A percentile compares a stretch with the other conserved stretches of the same genome.
Conservation (phyloP, 2,797 vertebrate species). For the Cirrhinus molitorella region DNA sequence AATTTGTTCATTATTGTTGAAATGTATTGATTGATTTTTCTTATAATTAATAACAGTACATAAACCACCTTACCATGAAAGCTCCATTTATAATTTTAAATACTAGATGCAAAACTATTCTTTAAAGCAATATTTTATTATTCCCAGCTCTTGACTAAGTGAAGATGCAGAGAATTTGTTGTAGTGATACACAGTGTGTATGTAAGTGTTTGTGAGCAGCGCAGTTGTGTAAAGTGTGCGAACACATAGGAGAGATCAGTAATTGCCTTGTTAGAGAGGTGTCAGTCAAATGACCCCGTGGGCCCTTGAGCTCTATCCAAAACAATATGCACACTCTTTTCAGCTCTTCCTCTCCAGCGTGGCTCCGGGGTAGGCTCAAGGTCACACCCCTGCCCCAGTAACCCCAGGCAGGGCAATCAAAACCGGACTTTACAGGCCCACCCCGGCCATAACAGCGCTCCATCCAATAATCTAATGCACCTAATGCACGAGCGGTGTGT, state of each 20-base stretch:
- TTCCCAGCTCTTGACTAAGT: neutral
- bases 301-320: conserved; percentile 23
- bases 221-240: conserved; percentile 20
- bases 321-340: neutral
- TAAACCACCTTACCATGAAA: neutral
- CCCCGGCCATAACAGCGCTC: conserved; percentile 39
- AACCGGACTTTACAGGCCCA: conserved; percentile 56
- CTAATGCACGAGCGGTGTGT: conserved; percentile 28
- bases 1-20: too few relatives aligned
- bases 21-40: neutral
- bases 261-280: conserved; percentile 53
- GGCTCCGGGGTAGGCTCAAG: conserved; percentile 41
- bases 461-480: conserved; percentile 58
- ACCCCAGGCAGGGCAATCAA: conserved; percentile 48
- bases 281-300: conserved; percentile 43
- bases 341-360: conserved; percentile 5
- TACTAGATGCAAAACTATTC: neutral
- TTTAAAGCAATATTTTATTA: neutral
- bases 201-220: conserved; percentile 18
- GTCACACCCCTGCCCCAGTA: conserved; percentile 32
- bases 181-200: conserved; percentile 12
- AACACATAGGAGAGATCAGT: conserved; percentile 21
- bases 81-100: neutral
- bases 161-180: neutral
- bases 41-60: neutral